Conservation (phyloP, 1,140 invertebrate genomes). For the Teleogryllus occipitalis region DNA sequence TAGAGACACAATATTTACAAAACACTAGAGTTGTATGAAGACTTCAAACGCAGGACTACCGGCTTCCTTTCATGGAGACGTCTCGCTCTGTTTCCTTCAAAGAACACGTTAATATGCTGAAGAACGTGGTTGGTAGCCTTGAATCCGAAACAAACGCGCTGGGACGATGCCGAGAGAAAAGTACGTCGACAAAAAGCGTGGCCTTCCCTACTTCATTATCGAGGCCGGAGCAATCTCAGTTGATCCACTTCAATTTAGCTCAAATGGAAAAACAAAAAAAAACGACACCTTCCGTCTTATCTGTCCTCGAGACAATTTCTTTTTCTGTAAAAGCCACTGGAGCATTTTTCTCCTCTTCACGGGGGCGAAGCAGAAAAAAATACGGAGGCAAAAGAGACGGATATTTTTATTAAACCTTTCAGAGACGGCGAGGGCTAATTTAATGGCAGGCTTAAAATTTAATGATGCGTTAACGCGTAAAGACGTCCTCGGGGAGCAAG, state of each 20-base stretch:
- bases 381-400: neutral
- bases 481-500: neutral
- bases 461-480: neutral
- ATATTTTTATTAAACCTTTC: constrained; percentile 1
- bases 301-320: neutral
- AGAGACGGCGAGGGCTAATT: neutral
- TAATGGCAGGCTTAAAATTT: neutral
- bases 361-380: neutral
- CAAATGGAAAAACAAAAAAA: neutral
- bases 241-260: neutral
- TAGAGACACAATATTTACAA: too few relatives aligned
- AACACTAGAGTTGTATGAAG: too few relatives aligned
- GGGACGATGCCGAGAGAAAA: too few relatives aligned
- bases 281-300: neutral
- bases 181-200: too few relatives aligned
- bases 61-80: too few relatives aligned
- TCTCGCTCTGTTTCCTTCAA: too few relatives aligned
- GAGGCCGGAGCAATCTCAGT: neutral
- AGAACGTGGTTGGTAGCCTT: too few relatives aligned
- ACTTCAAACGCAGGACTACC: too few relatives aligned
- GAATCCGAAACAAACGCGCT: too few relatives aligned
- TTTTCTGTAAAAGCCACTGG: neutral
- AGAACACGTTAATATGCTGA: too few relatives aligned
- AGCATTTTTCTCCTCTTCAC: too few relatives aligned
- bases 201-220: neutral